Evolutionary conservation across 2,113 vertebrate genomes (phyloP).

Genomic region (Hystrix brachyura): DNA sequence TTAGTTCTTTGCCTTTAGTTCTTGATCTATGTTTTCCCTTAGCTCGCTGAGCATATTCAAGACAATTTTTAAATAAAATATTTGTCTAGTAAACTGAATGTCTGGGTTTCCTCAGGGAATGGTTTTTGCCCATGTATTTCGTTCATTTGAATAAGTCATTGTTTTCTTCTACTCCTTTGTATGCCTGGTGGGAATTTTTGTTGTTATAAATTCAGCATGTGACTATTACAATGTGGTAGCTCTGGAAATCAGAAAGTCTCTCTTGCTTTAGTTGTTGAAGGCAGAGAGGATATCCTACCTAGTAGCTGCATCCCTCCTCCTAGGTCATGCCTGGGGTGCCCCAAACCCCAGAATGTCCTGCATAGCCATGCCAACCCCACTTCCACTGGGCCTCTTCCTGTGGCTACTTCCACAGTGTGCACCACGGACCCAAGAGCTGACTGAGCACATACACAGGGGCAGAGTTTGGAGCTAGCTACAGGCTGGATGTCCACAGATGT

Average conservation of each 20-base stretch:
- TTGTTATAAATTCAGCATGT: neutral
- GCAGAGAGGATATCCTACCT: neutral
- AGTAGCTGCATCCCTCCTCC: neutral
- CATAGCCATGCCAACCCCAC: neutral
- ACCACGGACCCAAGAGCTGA: fast-evolving
- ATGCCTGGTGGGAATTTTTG: neutral
- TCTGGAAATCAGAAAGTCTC: neutral
- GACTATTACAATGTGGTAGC: neutral
- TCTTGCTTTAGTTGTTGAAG: neutral
- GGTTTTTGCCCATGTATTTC: neutral
- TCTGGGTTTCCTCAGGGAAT: neutral
- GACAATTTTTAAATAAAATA: neutral
- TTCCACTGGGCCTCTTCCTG: neutral
- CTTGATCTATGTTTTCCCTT: neutral
- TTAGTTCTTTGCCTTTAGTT: neutral
- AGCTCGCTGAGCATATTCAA: neutral
- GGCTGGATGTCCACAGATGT: neutral
- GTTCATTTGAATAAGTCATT: neutral
- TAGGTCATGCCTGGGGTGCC: neutral
- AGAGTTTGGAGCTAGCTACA: neutral
- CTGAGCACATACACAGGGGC: neutral
- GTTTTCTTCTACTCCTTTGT: neutral
- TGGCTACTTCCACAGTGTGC: neutral
- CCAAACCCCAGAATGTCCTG: neutral
- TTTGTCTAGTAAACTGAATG: neutral